Evolutionary conservation across 2,888 invertebrate species (phyloP).

Genomic region (Arrhopalites spinosus): DNA sequence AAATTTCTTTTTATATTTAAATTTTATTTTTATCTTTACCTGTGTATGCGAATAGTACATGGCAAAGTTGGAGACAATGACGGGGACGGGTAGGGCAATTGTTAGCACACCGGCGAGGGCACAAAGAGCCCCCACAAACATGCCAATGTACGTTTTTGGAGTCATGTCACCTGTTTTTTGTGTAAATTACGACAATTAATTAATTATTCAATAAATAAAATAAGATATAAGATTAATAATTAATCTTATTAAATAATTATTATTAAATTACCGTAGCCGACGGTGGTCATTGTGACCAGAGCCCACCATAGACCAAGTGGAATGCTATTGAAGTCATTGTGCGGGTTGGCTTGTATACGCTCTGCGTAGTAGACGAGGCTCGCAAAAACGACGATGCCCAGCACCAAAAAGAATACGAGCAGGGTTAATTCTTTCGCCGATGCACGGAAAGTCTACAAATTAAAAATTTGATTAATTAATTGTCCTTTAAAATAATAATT

Average conservation of each 20-base stretch:
- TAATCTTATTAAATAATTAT: too few relatives aligned
- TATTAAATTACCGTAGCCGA: constrained; percentile 94
- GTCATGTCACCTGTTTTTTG: constrained; percentile 74
- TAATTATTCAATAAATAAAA: too few relatives aligned
- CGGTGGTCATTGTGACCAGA: constrained; percentile 92
- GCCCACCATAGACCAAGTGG: constrained; percentile 99
- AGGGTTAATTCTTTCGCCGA: constrained; percentile 95
- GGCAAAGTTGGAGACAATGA: constrained; percentile 98
- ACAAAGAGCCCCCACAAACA: constrained; percentile 98
- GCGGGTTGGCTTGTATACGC: constrained; percentile 90
- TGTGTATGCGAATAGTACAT: constrained; percentile 93
- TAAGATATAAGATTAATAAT: too few relatives aligned
- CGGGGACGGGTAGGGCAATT: constrained; percentile 97
- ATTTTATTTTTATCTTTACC: constrained; percentile 39
- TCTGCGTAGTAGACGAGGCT: constrained; percentile 97
- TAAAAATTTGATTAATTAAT: constrained; percentile 23
- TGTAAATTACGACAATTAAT: too few relatives aligned
- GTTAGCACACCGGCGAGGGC: constrained; percentile 98
- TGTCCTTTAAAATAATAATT: not conserved
- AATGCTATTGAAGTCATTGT: constrained; percentile 98
- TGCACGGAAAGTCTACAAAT: constrained; percentile 78
- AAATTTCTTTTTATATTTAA: too few relatives aligned
- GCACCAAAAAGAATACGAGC: constrained; percentile 94
- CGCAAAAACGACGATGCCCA: constrained; percentile 98
- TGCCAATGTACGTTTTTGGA: constrained; percentile 96